Percentiles rank a stretch among this genome's conserved stretches.
phyloP scores from a whole-genome alignment of 2,888 invertebrate genomes.

The Phania funesta region DNA sequence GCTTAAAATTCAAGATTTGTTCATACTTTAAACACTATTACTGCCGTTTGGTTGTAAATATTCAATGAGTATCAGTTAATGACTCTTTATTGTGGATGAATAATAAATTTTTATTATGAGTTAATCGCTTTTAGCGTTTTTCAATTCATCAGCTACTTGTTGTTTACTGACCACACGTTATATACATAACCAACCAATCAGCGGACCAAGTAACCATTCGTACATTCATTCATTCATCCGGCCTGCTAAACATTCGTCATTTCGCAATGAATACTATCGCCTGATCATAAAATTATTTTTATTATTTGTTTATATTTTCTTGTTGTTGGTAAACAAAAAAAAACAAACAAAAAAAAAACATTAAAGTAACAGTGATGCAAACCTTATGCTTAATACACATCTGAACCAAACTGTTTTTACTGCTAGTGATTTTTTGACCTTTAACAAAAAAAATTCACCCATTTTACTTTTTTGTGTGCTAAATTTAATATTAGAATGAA shows the following conservation, averaged over 20 bases:
- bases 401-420: too few species aligned
- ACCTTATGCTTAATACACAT: too few species aligned
- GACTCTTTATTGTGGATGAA: too few species aligned
- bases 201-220: constrained; percentile 6
- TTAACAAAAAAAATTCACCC: too few species aligned
- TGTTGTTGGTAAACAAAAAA: not conserved
- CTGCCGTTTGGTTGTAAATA: too few species aligned
- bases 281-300: constrained; percentile 69
- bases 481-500: too few species aligned
- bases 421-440: not conserved
- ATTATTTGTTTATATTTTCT: constrained; percentile 65
- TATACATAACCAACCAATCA: not conserved
- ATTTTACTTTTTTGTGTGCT: too few species aligned
- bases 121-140: not conserved
- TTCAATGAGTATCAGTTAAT: not conserved
- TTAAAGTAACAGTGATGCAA: not conserved
- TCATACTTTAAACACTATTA: too few species aligned
- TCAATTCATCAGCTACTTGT: not conserved
- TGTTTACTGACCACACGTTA: too few species aligned
- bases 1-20: too few species aligned
- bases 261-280: constrained; percentile 51
- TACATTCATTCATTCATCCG: not conserved
- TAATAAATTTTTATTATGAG: not conserved
- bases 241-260: not conserved
- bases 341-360: not conserved